phyloP scores from a whole-genome alignment of 2,797 vertebrate genomes.

The Microcaecilia unicolor region DNA sequence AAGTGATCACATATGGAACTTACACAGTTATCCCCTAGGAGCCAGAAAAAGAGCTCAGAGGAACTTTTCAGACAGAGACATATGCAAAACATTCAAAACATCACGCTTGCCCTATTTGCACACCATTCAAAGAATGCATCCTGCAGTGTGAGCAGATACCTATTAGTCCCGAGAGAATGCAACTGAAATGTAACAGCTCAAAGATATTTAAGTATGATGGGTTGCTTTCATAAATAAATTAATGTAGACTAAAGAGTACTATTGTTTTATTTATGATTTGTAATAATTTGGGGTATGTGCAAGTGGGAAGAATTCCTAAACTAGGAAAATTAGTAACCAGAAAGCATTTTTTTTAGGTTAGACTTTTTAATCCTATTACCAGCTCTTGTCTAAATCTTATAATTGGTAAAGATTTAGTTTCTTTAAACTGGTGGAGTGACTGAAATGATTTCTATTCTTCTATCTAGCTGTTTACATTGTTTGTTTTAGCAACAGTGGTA shows the following conservation, averaged over 20 bases:
- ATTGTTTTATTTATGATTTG: conserved; percentile 24
- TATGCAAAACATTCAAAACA: conserved; percentile 4
- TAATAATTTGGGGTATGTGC: conserved; percentile 12
- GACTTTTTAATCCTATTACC: conserved; percentile 10
- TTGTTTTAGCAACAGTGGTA: conserved; percentile 12
- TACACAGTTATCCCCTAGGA: too few species aligned
- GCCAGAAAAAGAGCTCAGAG: conserved; percentile 10
- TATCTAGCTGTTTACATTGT: conserved; percentile 1
- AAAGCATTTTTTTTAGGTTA: conserved; percentile 13
- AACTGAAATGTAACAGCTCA: conserved; percentile 14
- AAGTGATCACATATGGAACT: too few species aligned
- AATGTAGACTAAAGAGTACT: conserved; percentile 46
- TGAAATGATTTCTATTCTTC: conserved; percentile 9
- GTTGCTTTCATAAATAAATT: conserved; percentile 28
- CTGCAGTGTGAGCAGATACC: conserved; percentile 16
- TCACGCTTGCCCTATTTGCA: conserved; percentile 22
- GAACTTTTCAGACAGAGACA: conserved; percentile 21
- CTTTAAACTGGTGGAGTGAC: conserved; percentile 28
- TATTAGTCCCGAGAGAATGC: conserved; percentile 27
- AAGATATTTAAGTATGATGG: conserved; percentile 35
- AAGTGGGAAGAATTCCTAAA: conserved; percentile 13
- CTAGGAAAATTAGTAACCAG: conserved; percentile 3
- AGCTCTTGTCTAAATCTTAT: conserved; percentile 13
- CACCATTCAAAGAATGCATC: conserved; percentile 24
- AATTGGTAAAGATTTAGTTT: conserved; percentile 27